Conservation (phyloP, 1,140 invertebrate genomes). For the Heliconius melpomene region DNA sequence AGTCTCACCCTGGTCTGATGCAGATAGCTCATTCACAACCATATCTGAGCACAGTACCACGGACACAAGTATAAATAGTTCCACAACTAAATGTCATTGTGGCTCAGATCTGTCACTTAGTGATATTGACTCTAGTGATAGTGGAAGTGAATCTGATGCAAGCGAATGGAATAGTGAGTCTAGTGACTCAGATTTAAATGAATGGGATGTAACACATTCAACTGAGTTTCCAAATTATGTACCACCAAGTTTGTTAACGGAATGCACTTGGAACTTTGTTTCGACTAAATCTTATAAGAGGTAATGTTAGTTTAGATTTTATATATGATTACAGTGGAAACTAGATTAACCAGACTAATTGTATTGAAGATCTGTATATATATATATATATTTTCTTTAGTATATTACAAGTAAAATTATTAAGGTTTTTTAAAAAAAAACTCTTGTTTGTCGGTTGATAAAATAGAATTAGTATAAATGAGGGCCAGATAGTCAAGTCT, state of each 20-base stretch:
- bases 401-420: no score
- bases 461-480: no score
- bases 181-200: slow-evolving; percentile 34
- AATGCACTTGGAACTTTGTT: not conserved
- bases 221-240: slow-evolving; percentile 34
- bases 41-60: slow-evolving; percentile 58
- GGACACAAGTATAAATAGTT: slow-evolving; percentile 51
- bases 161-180: not conserved
- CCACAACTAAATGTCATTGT: not conserved
- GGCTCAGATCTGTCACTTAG: not conserved
- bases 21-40: slow-evolving; percentile 43
- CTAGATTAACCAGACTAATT: no score
- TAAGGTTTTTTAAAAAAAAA: no score
- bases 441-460: no score
- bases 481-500: no score
- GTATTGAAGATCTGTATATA: no score
- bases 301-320: not conserved
- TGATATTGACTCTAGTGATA: slow-evolving; percentile 7
- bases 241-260: not conserved
- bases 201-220: slow-evolving; percentile 53
- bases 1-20: no score
- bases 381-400: no score
- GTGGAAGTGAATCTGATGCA: not conserved
- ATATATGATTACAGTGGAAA: not conserved
- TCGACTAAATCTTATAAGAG: not conserved